Percentiles rank a stretch among this genome's conserved stretches.
phyloP scores from a whole-genome alignment of 2,797 vertebrate genomes.

The Poecile montanus region DNA sequence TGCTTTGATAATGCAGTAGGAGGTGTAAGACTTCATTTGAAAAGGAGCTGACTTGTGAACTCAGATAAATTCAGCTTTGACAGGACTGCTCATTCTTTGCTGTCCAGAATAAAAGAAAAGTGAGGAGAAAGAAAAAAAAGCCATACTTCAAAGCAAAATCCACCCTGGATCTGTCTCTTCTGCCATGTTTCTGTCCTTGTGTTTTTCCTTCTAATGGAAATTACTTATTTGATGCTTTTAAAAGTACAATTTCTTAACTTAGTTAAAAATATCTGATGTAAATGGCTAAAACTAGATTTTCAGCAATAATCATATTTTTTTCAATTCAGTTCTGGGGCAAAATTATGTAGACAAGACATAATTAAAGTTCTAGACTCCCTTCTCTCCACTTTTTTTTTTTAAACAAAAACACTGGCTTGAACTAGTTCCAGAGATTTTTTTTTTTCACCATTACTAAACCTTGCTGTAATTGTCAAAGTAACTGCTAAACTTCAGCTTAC shows the following conservation, averaged over 20 bases:
- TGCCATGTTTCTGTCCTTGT: background rate
- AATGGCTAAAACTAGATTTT: background rate
- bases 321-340: background rate
- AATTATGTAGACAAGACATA: background rate
- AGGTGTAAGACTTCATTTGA: background rate
- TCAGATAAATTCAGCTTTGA: background rate
- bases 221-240: background rate
- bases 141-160: background rate
- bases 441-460: background rate
- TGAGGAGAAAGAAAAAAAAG: background rate
- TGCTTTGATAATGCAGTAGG: background rate
- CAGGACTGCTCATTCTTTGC: background rate
- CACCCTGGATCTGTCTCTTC: background rate
- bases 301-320: background rate
- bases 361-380: background rate
- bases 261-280: background rate
- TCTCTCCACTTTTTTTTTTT: accelerated
- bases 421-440: background rate
- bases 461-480: background rate
- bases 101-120: background rate
- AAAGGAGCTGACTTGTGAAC: background rate
- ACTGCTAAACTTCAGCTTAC: background rate
- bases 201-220: background rate
- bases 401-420: background rate
- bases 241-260: background rate